These are phyloP conservation scores for Melanitta fusca DNA, from an alignment of 2,797 vertebrate species.

Conservation along the genomic window DNA sequence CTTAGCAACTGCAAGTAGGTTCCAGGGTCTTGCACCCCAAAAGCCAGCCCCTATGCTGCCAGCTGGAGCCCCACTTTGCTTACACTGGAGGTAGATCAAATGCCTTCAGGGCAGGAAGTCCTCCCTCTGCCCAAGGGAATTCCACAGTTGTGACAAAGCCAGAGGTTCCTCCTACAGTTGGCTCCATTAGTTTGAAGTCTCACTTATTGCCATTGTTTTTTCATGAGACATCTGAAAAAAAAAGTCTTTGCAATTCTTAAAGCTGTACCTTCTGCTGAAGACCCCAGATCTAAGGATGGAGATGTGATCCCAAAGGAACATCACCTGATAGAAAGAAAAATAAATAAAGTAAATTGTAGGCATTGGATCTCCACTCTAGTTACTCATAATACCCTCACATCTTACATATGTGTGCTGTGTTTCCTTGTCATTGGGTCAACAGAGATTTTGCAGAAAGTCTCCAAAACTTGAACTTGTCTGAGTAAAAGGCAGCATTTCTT, in stretches of 20 bases:
- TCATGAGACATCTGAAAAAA: not conserved
- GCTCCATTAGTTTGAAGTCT: not conserved
- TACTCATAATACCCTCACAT: not conserved
- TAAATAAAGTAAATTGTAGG: not conserved
- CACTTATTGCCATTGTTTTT: not conserved
- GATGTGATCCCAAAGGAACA: not conserved
- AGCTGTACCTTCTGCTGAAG: not conserved
- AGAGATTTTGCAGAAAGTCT: not conserved
- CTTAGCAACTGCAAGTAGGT: not conserved
- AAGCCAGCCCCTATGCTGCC: not conserved
- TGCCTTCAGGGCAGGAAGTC: not conserved
- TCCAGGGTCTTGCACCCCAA: not conserved
- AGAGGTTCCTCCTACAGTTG: not conserved
- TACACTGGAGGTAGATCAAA: not conserved
- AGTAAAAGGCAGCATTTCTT: not conserved
- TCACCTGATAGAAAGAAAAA: not conserved
- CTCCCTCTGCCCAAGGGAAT: not conserved
- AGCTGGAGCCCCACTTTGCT: not conserved
- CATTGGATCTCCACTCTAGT: not conserved
- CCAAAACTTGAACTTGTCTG: not conserved
- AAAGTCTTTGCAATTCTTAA: not conserved
- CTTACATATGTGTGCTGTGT: not conserved
- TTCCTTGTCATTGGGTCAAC: not conserved
- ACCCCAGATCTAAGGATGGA: not conserved
- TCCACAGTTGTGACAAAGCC: not conserved